Conservation (phyloP, 2,888 invertebrate genomes). For the Lepetodrilus schrolli region DNA sequence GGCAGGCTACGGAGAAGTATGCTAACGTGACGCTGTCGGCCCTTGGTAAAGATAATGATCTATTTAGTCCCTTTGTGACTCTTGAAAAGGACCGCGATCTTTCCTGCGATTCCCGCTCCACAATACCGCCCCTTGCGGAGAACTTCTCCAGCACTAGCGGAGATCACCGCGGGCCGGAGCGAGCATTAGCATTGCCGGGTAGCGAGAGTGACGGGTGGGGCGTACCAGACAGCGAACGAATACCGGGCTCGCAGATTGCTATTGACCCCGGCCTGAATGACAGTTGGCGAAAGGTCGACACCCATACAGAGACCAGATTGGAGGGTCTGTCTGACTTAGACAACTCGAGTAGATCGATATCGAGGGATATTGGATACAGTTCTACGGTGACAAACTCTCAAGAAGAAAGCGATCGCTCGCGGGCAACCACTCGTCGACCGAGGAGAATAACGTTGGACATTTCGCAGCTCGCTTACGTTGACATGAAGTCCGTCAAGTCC, state of each 20-base stretch:
- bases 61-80: background rate
- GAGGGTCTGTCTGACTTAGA: background rate
- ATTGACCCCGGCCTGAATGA: background rate
- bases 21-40: background rate
- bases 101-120: background rate
- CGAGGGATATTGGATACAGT: background rate
- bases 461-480: slow-evolving; percentile 7
- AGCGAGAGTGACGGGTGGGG: background rate
- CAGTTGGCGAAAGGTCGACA: background rate
- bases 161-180: no score
- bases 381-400: no score
- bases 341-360: background rate
- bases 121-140: background rate
- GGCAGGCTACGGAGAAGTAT: background rate
- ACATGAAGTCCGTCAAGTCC: slow-evolving; percentile 24
- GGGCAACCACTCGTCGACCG: no score
- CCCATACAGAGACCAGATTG: background rate
- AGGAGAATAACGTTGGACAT: background rate
- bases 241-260: background rate
- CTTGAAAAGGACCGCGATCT: background rate
- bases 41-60: background rate
- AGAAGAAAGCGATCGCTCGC: no score
- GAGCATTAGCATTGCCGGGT: background rate
- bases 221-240: background rate
- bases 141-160: background rate